These are phyloP conservation scores for Lucilia sericata DNA, from an alignment of 1,140 invertebrate species.

Conservation along the genomic window DNA sequence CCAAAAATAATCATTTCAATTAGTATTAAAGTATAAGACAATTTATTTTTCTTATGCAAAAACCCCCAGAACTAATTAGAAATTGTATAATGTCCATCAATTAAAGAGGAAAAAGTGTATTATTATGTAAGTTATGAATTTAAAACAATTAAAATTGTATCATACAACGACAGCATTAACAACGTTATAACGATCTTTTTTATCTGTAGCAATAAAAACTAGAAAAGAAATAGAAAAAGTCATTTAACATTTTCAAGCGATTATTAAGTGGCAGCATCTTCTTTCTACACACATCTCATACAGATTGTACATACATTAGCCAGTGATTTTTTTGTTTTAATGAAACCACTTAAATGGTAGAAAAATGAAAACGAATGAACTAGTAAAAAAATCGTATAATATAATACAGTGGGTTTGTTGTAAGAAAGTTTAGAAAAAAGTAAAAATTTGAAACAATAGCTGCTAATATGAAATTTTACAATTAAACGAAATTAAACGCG, in stretches of 20 bases:
- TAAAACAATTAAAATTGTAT: slow-evolving; percentile 17
- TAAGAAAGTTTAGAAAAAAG: too few species aligned
- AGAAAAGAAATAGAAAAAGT: not conserved
- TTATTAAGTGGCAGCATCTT: slow-evolving; percentile 21
- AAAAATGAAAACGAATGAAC: not conserved
- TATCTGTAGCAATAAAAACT: not conserved
- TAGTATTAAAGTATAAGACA: not conserved
- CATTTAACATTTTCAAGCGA: slow-evolving; percentile 16
- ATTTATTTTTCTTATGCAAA: not conserved
- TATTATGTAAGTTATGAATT: slow-evolving; percentile 17
- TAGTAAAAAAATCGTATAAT: not conserved
- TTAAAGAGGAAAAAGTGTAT: not conserved
- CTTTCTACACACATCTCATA: not conserved
- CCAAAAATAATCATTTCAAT: not conserved
- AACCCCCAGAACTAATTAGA: not conserved
- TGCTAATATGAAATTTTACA: too few species aligned
- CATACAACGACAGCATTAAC: not conserved
- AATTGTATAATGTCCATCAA: slow-evolving; percentile 12
- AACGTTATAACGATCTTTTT: slow-evolving; percentile 6
- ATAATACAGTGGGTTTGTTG: not conserved
- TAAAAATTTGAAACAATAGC: too few species aligned
- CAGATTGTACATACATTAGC: not conserved
- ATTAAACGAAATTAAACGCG: too few species aligned
- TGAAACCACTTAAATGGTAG: not conserved
- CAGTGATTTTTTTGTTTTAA: not conserved